Conservation (phyloP, 1,140 invertebrate genomes). For the Chionoecetes opilio region DNA sequence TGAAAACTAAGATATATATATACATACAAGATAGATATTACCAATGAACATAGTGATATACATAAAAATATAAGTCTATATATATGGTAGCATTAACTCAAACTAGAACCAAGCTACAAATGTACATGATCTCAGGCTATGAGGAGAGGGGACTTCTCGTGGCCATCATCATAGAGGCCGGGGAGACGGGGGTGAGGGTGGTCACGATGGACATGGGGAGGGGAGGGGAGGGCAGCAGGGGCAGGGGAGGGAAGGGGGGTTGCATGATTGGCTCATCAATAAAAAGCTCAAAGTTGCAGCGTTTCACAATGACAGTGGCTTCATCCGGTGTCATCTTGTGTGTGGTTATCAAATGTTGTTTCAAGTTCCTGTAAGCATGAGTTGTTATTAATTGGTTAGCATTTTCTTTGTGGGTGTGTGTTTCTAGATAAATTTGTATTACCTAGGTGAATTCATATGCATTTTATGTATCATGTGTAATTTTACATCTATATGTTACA, state of each 20-base stretch:
- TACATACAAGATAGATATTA: not conserved
- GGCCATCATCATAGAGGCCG: conserved; percentile 33
- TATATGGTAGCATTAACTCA: not conserved
- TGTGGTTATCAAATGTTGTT: conserved; percentile 71
- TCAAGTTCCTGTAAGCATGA: conserved; percentile 67
- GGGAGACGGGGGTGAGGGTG: conserved; percentile 39
- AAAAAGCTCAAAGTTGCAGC: conserved; percentile 72
- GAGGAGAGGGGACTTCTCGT: conserved; percentile 53
- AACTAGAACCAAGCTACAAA: not conserved
- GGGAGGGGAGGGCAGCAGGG: conserved; percentile 61
- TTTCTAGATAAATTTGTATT: not conserved
- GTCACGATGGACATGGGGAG: conserved; percentile 52
- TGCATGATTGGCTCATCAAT: conserved; percentile 68
- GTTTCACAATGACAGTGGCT: conserved; percentile 69
- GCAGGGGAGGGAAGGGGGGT: conserved; percentile 47
- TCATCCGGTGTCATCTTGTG: conserved; percentile 76
- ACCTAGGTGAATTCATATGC: no score
- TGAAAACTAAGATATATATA: not conserved
- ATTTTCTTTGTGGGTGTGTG: no score
- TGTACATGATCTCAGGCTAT: not conserved
- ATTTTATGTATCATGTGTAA: no score
- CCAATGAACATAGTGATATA: not conserved
- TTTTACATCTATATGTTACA: no score
- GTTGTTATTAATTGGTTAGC: not conserved
- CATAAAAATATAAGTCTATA: not conserved